A percentile compares a stretch with the other conserved stretches of the same genome.
Evolutionary conservation across 2,797 vertebrate species (phyloP).

Genomic region (Mormyrus hasselquistii): DNA sequence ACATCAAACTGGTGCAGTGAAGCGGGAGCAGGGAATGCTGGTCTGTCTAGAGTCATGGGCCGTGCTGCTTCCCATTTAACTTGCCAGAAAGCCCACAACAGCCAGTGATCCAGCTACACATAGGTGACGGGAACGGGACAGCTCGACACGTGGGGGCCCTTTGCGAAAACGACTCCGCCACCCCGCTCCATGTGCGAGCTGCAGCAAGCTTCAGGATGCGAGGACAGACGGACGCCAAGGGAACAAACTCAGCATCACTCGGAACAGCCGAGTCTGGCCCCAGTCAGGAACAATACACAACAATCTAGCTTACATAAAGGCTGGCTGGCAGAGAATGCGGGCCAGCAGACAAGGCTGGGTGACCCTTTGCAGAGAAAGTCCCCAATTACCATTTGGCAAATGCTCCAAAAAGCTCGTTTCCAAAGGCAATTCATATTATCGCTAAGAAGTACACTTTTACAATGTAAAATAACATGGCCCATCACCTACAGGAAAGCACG

Average conservation of each 20-base stretch:
- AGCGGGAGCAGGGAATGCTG: background rate
- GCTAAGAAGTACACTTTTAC: background rate
- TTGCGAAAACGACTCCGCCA: background rate
- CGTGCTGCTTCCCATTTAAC: background rate
- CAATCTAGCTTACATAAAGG: background rate
- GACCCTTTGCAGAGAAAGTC: background rate
- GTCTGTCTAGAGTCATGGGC: background rate
- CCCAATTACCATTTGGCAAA: conserved; percentile 6
- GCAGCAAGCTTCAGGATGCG: background rate
- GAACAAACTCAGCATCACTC: background rate
- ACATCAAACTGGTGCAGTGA: background rate
- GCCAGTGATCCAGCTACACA: background rate
- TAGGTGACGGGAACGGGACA: background rate
- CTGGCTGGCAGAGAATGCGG: background rate
- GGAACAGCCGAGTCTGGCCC: background rate
- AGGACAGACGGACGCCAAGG: background rate
- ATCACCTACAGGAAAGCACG: background rate
- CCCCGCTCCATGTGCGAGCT: background rate
- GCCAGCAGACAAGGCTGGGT: background rate
- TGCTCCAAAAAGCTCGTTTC: conserved; percentile 31
- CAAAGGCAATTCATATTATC: background rate
- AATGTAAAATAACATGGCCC: background rate
- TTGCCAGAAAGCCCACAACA: background rate
- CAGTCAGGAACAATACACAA: background rate
- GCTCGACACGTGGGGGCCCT: background rate